Evolutionary conservation across 37 sponge, comb jelly and placozoan genomes (phyloP).

Genomic region (Theonella swinhoei): DNA sequence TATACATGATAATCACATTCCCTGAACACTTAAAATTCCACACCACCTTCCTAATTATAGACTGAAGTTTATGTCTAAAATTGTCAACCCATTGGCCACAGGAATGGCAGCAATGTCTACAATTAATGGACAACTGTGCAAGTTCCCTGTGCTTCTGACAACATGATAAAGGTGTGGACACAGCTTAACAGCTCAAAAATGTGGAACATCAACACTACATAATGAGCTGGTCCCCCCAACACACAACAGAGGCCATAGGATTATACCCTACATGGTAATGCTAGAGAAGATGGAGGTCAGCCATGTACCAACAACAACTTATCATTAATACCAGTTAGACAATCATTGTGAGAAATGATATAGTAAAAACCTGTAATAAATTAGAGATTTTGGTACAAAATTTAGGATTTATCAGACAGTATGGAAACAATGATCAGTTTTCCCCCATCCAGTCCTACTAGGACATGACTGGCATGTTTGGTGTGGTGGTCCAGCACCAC

Average conservation of each 20-base stretch:
- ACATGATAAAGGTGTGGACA: neutral
- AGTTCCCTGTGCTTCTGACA: neutral
- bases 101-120: neutral
- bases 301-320: neutral
- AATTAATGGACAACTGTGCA: too few species aligned
- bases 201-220: neutral
- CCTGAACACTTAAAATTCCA: neutral
- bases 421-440: conserved; percentile 81
- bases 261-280: too few species aligned
- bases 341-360: neutral
- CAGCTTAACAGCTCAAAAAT: neutral
- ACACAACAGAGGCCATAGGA: too few species aligned
- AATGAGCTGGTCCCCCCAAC: too few species aligned
- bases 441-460: conserved; percentile 77
- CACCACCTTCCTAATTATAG: neutral
- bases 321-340: neutral
- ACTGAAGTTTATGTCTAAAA: neutral
- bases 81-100: neutral
- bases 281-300: too few species aligned
- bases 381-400: neutral
- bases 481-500: conserved; percentile 47
- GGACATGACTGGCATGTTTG: conserved; percentile 56
- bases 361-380: neutral
- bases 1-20: neutral
- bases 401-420: neutral